A percentile compares a stretch with the other conserved stretches of the same genome.
phyloP scores from a whole-genome alignment of 2,797 vertebrate species.

The Enoplosus armatus region DNA sequence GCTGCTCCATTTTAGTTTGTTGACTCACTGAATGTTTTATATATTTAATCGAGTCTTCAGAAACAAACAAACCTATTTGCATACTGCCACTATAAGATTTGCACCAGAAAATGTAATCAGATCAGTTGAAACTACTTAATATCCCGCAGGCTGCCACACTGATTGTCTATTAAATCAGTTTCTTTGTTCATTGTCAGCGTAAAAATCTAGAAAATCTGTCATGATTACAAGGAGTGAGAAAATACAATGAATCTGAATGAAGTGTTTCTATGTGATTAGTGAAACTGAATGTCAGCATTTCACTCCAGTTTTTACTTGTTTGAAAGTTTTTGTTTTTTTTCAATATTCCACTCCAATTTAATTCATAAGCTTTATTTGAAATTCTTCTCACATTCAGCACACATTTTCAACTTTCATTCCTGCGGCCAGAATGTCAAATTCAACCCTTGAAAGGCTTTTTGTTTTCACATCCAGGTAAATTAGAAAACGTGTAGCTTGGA shows the following conservation, averaged over 20 bases:
- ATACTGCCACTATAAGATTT: conserved; percentile 20
- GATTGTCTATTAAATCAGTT: conserved; percentile 2
- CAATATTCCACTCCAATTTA: not conserved
- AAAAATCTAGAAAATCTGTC: not conserved
- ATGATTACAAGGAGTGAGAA: not conserved
- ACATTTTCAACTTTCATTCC: not conserved
- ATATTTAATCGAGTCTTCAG: conserved; percentile 18
- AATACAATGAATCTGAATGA: not conserved
- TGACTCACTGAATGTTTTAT: conserved; percentile 38
- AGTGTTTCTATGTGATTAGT: not conserved
- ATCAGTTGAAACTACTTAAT: conserved; percentile 25
- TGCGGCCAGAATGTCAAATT: too few species aligned
- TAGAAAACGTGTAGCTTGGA: not conserved
- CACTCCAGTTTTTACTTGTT: not conserved
- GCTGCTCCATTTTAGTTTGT: conserved; percentile 33
- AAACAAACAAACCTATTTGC: conserved; percentile 37
- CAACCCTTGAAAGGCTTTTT: not conserved
- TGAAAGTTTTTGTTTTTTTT: not conserved
- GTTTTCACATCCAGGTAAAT: not conserved
- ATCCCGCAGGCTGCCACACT: conserved; percentile 3
- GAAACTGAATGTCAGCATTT: conserved; percentile 3
- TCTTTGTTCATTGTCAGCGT: not conserved
- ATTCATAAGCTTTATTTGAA: not conserved
- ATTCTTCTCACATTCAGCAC: not conserved
- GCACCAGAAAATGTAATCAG: conserved; percentile 23